phyloP scores from a whole-genome alignment of 2,888 invertebrate species.

The Hydropsyche betteni region DNA sequence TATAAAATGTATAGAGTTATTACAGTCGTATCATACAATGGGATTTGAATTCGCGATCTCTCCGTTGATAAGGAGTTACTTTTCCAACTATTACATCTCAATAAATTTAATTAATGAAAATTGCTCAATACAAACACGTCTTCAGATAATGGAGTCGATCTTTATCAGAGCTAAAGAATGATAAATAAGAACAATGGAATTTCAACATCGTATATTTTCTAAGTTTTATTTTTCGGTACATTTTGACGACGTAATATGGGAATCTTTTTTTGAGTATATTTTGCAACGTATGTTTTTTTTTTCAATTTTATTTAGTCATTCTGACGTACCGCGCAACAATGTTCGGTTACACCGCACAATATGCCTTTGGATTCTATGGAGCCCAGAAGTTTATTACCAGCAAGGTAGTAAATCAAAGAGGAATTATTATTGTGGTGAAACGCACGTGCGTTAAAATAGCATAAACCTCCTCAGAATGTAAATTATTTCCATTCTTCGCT shows the following conservation, averaged over 20 bases:
- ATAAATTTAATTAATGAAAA: slow-evolving; percentile 25
- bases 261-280: not conserved
- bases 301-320: too few relatives aligned
- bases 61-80: not conserved
- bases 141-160: not conserved
- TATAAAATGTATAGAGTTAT: too few relatives aligned
- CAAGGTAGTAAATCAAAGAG: slow-evolving; percentile 28
- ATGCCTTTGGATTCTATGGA: slow-evolving; percentile 9
- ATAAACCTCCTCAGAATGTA: slow-evolving; percentile 29
- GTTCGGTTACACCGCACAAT: too few relatives aligned
- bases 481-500: slow-evolving; percentile 23
- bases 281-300: too few relatives aligned
- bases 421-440: slow-evolving; percentile 31
- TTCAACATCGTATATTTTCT: slow-evolving; percentile 4
- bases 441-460: slow-evolving; percentile 26
- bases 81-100: slow-evolving; percentile 20
- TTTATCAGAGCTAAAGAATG: not conserved
- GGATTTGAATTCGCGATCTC: slow-evolving; percentile 1
- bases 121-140: slow-evolving; percentile 6
- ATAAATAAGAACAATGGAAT: slow-evolving; percentile 20
- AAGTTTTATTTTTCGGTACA: not conserved
- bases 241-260: too few relatives aligned
- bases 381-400: slow-evolving; percentile 19
- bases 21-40: slow-evolving; percentile 9
- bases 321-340: too few relatives aligned